Percentiles rank a stretch among this genome's conserved stretches.
Conservation (phyloP, 2,888 invertebrate species). For the Tenodera sinensis region DNA sequence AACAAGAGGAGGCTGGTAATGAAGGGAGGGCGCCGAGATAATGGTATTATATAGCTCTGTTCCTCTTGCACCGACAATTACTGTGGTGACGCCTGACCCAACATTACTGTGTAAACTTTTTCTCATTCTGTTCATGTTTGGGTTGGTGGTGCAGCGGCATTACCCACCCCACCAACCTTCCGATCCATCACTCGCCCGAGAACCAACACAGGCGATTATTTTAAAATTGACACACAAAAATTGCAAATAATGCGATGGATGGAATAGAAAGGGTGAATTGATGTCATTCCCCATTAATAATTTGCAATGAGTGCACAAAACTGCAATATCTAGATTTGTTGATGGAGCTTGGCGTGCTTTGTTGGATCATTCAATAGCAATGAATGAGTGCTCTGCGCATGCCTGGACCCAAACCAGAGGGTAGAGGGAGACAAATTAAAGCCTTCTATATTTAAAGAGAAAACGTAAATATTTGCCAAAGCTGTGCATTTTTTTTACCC, state of each 20-base stretch:
- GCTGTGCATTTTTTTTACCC: background rate
- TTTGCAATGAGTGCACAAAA: background rate
- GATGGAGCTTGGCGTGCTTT: background rate
- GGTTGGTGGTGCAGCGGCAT: background rate
- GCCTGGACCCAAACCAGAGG: background rate
- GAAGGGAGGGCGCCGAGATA: conserved; percentile 11
- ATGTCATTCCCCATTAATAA: background rate
- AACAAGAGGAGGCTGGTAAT: background rate
- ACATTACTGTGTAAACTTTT: conserved; percentile 14
- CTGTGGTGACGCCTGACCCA: conserved; percentile 2
- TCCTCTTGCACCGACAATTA: background rate
- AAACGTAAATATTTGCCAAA: background rate
- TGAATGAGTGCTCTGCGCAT: background rate
- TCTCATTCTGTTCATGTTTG: conserved; percentile 11
- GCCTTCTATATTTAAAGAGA: background rate
- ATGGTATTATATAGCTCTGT: background rate
- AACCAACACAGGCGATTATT: background rate
- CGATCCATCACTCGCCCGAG: background rate
- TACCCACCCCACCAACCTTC: background rate
- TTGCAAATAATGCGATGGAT: background rate
- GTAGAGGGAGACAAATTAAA: background rate
- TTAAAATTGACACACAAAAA: background rate
- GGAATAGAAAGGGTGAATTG: background rate
- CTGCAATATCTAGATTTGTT: background rate
- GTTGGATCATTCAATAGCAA: background rate